Evolutionary conservation across 2,797 vertebrate genomes (phyloP), one percentile per base, ranked within the genome.

Genomic region (Peromyscus melanophrys): DNA sequence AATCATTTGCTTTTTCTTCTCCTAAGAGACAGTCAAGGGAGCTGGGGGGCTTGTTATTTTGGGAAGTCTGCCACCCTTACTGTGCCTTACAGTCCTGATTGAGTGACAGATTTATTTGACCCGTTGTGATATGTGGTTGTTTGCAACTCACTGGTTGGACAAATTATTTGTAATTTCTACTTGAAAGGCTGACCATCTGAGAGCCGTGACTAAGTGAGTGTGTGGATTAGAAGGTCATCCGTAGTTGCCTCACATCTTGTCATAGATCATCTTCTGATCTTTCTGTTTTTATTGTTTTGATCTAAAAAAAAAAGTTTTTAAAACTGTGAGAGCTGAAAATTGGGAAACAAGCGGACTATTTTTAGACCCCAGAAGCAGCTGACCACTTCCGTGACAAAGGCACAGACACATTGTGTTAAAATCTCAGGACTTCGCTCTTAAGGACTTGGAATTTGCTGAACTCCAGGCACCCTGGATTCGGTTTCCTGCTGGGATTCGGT

Each of bases 21-120:
- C 84, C 40, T 93, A 59, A 93, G 97, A 96, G 95, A 98, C 83
- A 96, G 91, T 83, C 69, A 73, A 89, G 86, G 89, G 84, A 4
- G 0, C 75, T 94, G 90, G 67, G 96, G 89, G 65, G 84, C 98
- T 98, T 98, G 98, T 98, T 98, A 96, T 95, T 97, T 98, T 98
- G 98, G 98, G 98, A 98, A 98, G 97, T 95, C 96, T 98, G 98
- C 97, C 98, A 97, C 98, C 94, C 98, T 98, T 98, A 92, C 85
- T 73, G 98, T 97, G 97, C 96, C 98, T 98, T 98, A 96, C 97
- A 97, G 98, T 97, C 97, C 96, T 97, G 97, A 95, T 93, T 96
- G 97, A 98, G 96, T 98, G 98, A 98, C 98, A 98, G 98, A 98
- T 98, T 99, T 98, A 98, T 98, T 98, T 98, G 98, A 97, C 98